phyloP scores from a whole-genome alignment of 2,888 invertebrate genomes.

The Acanthosoma haemorrhoidale region DNA sequence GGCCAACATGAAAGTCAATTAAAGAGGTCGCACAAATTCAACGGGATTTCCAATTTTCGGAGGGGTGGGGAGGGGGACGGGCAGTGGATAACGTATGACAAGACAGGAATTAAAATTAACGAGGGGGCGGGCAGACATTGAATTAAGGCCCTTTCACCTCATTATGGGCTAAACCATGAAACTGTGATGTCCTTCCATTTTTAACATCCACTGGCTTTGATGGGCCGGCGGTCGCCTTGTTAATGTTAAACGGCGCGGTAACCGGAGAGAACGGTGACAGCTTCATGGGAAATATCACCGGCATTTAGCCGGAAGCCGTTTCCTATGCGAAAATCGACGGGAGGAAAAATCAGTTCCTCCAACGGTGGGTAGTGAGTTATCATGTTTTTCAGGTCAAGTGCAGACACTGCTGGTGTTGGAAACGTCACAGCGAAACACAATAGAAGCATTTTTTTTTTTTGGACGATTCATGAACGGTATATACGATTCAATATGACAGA shows the following conservation, averaged over 20 bases:
- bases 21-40: constrained; percentile 5
- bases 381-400: too few species aligned
- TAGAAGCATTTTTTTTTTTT: too few species aligned
- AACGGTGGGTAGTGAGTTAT: too few species aligned
- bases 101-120: constrained; percentile 10
- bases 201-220: neutral
- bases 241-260: neutral
- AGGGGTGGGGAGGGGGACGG: too few species aligned
- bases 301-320: too few species aligned
- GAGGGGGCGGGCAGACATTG: neutral
- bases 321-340: too few species aligned
- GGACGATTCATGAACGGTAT: too few species aligned
- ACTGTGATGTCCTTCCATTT: neutral
- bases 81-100: neutral
- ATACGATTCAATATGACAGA: too few species aligned
- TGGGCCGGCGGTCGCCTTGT: neutral
- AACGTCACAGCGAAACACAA: too few species aligned
- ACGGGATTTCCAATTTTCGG: neutral
- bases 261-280: neutral
- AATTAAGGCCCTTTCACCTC: constrained; percentile 5
- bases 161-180: neutral
- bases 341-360: too few species aligned
- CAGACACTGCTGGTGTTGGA: too few species aligned
- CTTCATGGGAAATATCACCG: too few species aligned
- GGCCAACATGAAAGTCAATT: neutral